A percentile compares a stretch with the other conserved stretches of the same genome.
These are phyloP conservation scores for Alectoris magna DNA, from an alignment of 2,797 vertebrate genomes.

Conservation along the genomic window DNA sequence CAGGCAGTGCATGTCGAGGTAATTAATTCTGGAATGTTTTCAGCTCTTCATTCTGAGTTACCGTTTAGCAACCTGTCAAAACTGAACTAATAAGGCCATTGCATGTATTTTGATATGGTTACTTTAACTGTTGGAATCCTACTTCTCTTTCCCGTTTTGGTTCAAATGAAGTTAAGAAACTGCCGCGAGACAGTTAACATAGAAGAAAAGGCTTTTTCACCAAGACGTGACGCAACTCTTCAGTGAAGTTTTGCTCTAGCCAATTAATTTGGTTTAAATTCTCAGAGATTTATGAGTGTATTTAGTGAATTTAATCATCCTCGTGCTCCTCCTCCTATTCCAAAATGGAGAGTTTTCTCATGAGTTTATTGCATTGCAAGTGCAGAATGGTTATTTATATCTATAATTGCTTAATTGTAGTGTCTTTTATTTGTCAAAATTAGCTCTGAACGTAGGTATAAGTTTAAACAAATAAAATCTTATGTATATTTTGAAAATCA, in stretches of 20 bases:
- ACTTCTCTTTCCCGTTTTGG: not conserved
- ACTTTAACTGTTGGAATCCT: conserved; percentile 18
- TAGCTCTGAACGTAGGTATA: not conserved
- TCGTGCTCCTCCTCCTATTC: not conserved
- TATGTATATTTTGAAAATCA: not conserved
- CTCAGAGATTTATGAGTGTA: not conserved
- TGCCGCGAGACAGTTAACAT: not conserved
- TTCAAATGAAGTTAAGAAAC: not conserved
- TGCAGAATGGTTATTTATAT: not conserved
- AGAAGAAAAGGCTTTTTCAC: not conserved
- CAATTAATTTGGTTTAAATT: not conserved
- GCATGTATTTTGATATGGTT: conserved; percentile 53
- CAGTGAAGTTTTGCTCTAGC: not conserved
- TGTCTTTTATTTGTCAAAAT: not conserved
- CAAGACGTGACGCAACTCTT: not conserved
- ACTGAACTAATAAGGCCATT: conserved; percentile 74
- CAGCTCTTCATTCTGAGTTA: conserved; percentile 76
- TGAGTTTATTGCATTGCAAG: not conserved
- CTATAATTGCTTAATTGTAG: not conserved
- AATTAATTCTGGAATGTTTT: conserved; percentile 89
- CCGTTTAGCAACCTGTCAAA: conserved; percentile 83
- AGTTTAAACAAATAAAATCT: not conserved
- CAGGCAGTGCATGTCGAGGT: conserved; percentile 80
- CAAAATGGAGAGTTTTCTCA: not conserved
- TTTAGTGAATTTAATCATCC: not conserved